These are phyloP conservation scores for Podabrus alpinus DNA, from an alignment of 2,888 invertebrate genomes.

Conservation along the genomic window DNA sequence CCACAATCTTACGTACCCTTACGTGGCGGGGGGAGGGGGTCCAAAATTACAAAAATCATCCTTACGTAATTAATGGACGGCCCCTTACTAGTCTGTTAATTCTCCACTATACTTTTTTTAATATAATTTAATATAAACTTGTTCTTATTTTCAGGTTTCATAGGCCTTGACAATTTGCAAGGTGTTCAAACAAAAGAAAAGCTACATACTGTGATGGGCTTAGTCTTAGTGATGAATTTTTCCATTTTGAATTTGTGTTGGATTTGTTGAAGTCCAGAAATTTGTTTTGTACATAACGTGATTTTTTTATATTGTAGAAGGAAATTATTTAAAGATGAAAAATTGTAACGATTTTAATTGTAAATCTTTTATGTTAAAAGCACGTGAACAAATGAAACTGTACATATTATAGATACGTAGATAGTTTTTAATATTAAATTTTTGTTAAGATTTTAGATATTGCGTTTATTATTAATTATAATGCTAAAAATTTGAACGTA, in stretches of 20 bases:
- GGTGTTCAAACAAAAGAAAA: constrained; percentile 58
- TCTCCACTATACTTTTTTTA: no score
- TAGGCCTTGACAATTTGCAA: constrained; percentile 77
- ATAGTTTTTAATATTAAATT: constrained; percentile 16
- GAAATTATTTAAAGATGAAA: constrained; percentile 35
- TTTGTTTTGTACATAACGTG: constrained; percentile 56
- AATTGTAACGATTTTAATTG: constrained; percentile 21
- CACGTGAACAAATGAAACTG: constrained; percentile 42
- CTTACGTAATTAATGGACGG: no score
- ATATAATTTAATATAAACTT: neutral
- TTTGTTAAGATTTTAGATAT: constrained; percentile 18
- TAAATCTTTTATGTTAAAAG: constrained; percentile 34
- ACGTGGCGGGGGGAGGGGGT: no score
- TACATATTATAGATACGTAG: constrained; percentile 41
- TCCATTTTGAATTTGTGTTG: constrained; percentile 49
- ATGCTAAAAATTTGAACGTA: neutral
- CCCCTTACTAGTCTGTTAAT: no score
- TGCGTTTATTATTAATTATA: constrained; percentile 13
- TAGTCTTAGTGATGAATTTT: constrained; percentile 54
- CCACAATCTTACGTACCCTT: no score
- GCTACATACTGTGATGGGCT: constrained; percentile 57
- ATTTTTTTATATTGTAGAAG: constrained; percentile 49
- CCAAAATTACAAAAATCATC: no score
- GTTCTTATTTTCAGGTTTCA: constrained; percentile 64
- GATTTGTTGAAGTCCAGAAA: constrained; percentile 37